Evolutionary conservation across 2,113 vertebrate genomes (phyloP).

Genomic region (Caranx ignobilis): DNA sequence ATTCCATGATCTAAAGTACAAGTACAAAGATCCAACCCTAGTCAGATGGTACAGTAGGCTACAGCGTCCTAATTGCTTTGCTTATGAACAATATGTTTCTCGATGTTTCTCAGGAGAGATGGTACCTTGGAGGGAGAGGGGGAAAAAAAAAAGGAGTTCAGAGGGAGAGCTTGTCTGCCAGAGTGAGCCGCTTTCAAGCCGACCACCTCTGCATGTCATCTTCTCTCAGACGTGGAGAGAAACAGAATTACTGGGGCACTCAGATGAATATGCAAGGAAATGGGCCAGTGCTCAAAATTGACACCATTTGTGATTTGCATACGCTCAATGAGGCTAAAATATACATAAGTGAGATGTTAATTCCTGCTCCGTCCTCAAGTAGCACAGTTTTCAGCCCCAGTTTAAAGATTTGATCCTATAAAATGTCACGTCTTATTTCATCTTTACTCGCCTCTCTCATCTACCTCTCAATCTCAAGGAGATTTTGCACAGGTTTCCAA

Average conservation of each 20-base stretch:
- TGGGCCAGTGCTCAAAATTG: constrained; percentile 61
- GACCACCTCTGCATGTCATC: constrained; percentile 62
- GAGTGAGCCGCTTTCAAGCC: constrained; percentile 54
- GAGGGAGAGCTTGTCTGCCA: constrained; percentile 45
- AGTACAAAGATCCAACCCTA: constrained; percentile 40
- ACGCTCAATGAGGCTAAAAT: constrained; percentile 57
- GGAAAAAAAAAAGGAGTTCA: constrained; percentile 28
- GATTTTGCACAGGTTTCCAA: neutral
- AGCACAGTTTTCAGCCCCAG: constrained; percentile 24
- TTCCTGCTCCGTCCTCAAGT: constrained; percentile 15
- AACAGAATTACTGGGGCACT: constrained; percentile 60
- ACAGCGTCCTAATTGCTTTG: constrained; percentile 54
- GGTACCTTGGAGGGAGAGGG: constrained; percentile 20
- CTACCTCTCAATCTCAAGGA: neutral
- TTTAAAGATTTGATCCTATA: constrained; percentile 19
- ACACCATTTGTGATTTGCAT: constrained; percentile 61
- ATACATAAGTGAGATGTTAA: constrained; percentile 40
- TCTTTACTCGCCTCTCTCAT: neutral
- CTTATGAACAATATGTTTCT: constrained; percentile 56
- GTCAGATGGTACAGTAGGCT: constrained; percentile 38
- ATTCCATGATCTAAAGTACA: constrained; percentile 45
- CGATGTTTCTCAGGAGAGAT: constrained; percentile 29
- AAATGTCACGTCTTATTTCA: neutral
- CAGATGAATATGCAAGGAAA: constrained; percentile 55
- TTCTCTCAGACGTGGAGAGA: constrained; percentile 49